Base-by-base conservation (phyloP, 2,888 invertebrate species). In the Eurois occulta region DNA sequence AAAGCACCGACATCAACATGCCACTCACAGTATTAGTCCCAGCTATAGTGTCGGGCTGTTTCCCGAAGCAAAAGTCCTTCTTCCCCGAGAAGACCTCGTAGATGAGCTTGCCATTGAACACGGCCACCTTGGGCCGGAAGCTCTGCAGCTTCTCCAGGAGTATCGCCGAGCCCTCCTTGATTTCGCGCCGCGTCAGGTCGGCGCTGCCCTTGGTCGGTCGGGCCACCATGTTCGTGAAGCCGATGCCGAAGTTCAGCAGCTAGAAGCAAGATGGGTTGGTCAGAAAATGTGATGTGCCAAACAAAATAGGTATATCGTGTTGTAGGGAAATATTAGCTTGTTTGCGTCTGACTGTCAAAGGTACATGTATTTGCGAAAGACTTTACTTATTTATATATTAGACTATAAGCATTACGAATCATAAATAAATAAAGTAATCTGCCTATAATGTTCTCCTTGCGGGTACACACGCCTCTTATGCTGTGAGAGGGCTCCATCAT, bases 91-190 rank as follows among this genome's bases (percentile, higher is more conserved):
- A 99, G 69, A 99, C 99, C 96, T 99, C 99, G 96, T 99, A 99
- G 91, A 99, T 99, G 90, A 99, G 97, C 97, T 99, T 99, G n/a
- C 99, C 99, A 97, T 99, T 99, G 95, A 99, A 99, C 68, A 99
- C 99, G 74, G 99, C 99, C 90, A 99, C 99, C 97, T 99, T 99
- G 87, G 99, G 99, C 91, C 98, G 98, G 97, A 98, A 99, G 93
- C 98, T 98, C 95, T 98, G 98, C 91, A 99, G 97, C 96, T 99
- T 99, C 92, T 99, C 99, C 89, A 98, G 97, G 88, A 99, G 96
- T 91, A 99, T 97, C 91, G 98, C 98, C 87, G 98, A 99, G 94
- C 99, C 99, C 97, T 99, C 99, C 96, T 99, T 99, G 92, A 99
- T 99, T 97, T 99, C 99, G 94, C 99, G 98, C 88, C 99, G 97